A percentile compares a stretch with the other conserved stretches of the same genome.
Evolutionary conservation across 2,797 vertebrate species (phyloP).

Genomic region (Acrossocheilus wenchowensis): DNA sequence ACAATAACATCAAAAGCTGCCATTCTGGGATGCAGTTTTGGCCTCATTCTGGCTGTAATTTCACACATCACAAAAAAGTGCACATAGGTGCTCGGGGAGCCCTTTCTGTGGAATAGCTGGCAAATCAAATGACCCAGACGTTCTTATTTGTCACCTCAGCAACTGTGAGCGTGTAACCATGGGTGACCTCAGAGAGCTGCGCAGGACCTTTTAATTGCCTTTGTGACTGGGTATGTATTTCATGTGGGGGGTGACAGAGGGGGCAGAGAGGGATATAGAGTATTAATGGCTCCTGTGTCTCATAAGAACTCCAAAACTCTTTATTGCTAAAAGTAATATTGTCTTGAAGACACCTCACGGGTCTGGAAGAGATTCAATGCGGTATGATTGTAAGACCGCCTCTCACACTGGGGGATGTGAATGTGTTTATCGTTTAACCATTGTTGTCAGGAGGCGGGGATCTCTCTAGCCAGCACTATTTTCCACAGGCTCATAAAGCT

Average conservation of each 20-base stretch:
- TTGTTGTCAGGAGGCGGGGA: slow-evolving; percentile 63
- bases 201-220: slow-evolving; percentile 74
- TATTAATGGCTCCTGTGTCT: slow-evolving; percentile 34
- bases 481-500: slow-evolving; percentile 75
- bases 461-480: slow-evolving; percentile 71
- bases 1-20: slow-evolving; percentile 36
- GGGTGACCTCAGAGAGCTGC: slow-evolving; percentile 70
- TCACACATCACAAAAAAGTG: slow-evolving; percentile 50
- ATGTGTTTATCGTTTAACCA: slow-evolving; percentile 60
- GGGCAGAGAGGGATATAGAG: slow-evolving; percentile 60
- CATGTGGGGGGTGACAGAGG: slow-evolving; percentile 68
- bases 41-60: slow-evolving; percentile 39
- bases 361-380: slow-evolving; percentile 8
- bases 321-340: slow-evolving; percentile 20
- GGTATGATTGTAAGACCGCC: slow-evolving; percentile 11
- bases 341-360: slow-evolving; percentile 19
- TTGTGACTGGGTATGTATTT: slow-evolving; percentile 69
- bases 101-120: slow-evolving; percentile 52
- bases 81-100: slow-evolving; percentile 29
- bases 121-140: slow-evolving; percentile 55
- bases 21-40: slow-evolving; percentile 29
- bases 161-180: slow-evolving; percentile 71
- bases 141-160: slow-evolving; percentile 73
- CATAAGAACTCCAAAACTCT: slow-evolving; percentile 9
- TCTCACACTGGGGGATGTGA: slow-evolving; percentile 29